Percentiles rank a stretch among this genome's conserved stretches.
Evolutionary conservation across 2,113 vertebrate species (phyloP).

Genomic region (Pelobates fuscus): DNA sequence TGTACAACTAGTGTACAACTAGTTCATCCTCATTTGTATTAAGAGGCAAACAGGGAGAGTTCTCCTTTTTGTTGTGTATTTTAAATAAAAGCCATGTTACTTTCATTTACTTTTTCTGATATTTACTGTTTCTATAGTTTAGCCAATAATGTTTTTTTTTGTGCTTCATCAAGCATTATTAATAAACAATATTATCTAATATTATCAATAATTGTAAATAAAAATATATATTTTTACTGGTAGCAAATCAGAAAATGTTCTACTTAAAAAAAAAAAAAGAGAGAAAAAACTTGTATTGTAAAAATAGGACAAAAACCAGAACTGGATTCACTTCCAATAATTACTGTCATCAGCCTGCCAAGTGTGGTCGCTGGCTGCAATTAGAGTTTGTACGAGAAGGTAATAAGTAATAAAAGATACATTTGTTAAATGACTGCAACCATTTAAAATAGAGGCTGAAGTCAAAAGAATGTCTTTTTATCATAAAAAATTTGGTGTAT

Average conservation of each 20-base stretch:
- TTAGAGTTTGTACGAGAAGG: conserved; percentile 41
- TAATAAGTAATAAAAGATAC: conserved; percentile 42
- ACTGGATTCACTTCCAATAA: conserved; percentile 24
- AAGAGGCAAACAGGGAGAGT: no score
- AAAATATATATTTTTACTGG: conserved; percentile 43
- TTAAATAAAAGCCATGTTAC: no score
- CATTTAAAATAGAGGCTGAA: conserved; percentile 30
- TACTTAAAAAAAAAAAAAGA: no score
- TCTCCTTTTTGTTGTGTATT: no score
- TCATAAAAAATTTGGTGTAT: conserved; percentile 30
- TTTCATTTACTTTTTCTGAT: no score
- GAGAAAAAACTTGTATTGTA: conserved; percentile 29
- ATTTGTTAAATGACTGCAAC: conserved; percentile 35
- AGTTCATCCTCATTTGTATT: no score
- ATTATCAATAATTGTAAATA: no score
- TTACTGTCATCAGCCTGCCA: conserved; percentile 31
- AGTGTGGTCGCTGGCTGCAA: conserved; percentile 28
- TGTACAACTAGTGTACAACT: no score
- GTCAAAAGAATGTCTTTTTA: conserved; percentile 31
- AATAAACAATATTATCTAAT: conserved; percentile 28
- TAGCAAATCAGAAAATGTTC: conserved; percentile 33
- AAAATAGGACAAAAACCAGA: conserved; percentile 15
- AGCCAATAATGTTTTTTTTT: no score
- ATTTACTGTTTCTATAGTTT: no score
- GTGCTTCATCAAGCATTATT: neutral